Evolutionary conservation across 2,113 vertebrate species (phyloP), one percentile per base, ranked within the genome.

Genomic region (Podocnemis expansa): DNA sequence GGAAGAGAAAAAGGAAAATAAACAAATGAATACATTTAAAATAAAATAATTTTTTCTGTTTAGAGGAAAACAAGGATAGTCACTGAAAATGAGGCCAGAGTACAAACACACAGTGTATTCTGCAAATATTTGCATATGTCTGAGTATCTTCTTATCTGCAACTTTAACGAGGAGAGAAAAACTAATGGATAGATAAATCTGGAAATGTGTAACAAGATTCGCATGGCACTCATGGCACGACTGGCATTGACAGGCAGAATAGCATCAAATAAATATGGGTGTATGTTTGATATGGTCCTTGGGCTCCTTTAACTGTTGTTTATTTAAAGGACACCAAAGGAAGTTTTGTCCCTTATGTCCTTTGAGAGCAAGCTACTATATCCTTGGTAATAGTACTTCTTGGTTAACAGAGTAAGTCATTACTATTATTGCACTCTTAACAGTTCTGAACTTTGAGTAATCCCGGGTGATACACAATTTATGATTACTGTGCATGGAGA

Each of bases 381-480:
- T 94, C 78, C 70, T 78, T 97, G 31, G 78, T 97, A 95, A 95
- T 91, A 89, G 84, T 85, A 78, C 76, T 92, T 93, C 89, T 87
- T 94, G 54, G 82, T 88, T 87, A 89, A 89, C 91, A 85, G 4
- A 34, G 82, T 95, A 96, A 94, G 91, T 97, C 96, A 96, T 97
- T 97, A 94, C 95, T 93, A 89, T 95, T 94, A 97, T 85, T 81
- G 80, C 73, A 73, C 92, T 94, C 93, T 97, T 97, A 96, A 96
- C 96, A 97, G 91, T 82, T 58, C 94, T 94, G 82, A 89, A 56
- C 70, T 93, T 86, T 87, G 91, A 86, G 54, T 86, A 86, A 86
- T 49, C 25, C 52, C 17, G 10, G 34, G 78, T 91, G 79, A 41
- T 82, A 31, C 85, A 89, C 94, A 94, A 96, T 97, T 94, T 96